Percentiles rank a stretch among this genome's conserved stretches.
Evolutionary conservation across 2,113 vertebrate genomes (phyloP).

Genomic region (Diadophis punctatus): DNA sequence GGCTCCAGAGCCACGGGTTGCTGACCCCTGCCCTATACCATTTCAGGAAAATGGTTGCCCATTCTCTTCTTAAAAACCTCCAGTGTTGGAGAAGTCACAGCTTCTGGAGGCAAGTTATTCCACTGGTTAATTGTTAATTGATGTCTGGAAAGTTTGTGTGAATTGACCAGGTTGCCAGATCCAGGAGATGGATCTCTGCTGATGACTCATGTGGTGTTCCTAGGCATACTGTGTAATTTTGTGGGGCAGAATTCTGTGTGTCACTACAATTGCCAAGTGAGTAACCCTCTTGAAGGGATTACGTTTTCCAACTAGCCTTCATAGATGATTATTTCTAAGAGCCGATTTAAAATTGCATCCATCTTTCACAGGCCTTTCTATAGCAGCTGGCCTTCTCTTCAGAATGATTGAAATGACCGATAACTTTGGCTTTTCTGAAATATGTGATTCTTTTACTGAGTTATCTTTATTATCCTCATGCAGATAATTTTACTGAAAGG

Average conservation of each 20-base stretch:
- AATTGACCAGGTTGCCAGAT: neutral
- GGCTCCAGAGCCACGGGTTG: too few relatives aligned
- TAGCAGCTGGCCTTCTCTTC: neutral
- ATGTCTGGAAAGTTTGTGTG: neutral
- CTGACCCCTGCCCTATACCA: too few relatives aligned
- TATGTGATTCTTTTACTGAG: neutral
- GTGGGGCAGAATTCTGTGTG: neutral
- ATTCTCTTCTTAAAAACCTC: too few relatives aligned
- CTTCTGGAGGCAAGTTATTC: too few relatives aligned
- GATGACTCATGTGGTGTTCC: neutral
- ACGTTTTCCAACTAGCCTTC: neutral
- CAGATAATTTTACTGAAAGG: neutral
- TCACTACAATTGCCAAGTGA: fast-evolving
- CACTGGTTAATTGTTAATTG: too few relatives aligned
- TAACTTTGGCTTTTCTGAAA: neutral
- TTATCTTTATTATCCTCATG: neutral
- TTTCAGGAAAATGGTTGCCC: too few relatives aligned
- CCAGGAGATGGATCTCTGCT: neutral
- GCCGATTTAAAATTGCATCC: neutral
- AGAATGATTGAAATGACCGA: neutral
- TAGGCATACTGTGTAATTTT: slow-evolving; percentile 1
- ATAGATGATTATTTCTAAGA: neutral
- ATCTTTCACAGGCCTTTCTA: neutral
- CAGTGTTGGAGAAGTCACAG: too few relatives aligned
- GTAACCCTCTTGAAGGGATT: neutral